Evolutionary conservation across 2,888 invertebrate species (phyloP), one percentile per base, ranked within the genome.

Genomic region (Baronia brevicornis): DNA sequence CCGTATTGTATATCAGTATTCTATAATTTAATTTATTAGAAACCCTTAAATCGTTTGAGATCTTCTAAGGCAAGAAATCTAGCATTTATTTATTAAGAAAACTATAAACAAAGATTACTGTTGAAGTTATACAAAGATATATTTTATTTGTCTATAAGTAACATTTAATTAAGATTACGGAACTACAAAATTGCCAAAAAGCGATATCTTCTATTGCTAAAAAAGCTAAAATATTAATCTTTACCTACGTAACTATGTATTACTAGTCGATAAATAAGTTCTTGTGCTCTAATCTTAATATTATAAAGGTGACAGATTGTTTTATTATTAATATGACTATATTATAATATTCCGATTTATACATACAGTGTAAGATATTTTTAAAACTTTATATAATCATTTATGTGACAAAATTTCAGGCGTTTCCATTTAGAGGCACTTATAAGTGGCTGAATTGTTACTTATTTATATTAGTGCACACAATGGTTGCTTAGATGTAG

Each of bases 111-210:
- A 58, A 66, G 53, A 43, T 52, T 46, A 56, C 52, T 51, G 31
- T 32, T 48, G 54, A 67, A 66, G 60, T 50, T 54, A 61, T 46
- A 43, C 33, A 45, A 54, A 58, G 48, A 49, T 53, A 52, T 59
- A 56, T 36, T 53, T 60, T 58, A 48, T 23, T 44, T n/a, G n/a
- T n/a, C n/a, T 38, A 41, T 61, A 60, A 48, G 67, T 68, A 70
- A 69, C 67, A 63, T 71, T 59, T 53, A 49, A 54, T 38, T 60
- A 58, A 39, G 66, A 67, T 66, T 73, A 73, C 62, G 33, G 39
- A 54, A 57, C 72, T 74, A 79, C 66, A 62, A 67, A 67, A 54
- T 56, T 72, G 78, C 75, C 72, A 73, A 72, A 71, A 82, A 82
- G 80, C 80, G 50, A 54, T 54, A n/a, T 46, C 32, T 43, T 62